phyloP scores from a whole-genome alignment of 2,797 vertebrate species.

The Parauchenoglanis ngamensis region DNA sequence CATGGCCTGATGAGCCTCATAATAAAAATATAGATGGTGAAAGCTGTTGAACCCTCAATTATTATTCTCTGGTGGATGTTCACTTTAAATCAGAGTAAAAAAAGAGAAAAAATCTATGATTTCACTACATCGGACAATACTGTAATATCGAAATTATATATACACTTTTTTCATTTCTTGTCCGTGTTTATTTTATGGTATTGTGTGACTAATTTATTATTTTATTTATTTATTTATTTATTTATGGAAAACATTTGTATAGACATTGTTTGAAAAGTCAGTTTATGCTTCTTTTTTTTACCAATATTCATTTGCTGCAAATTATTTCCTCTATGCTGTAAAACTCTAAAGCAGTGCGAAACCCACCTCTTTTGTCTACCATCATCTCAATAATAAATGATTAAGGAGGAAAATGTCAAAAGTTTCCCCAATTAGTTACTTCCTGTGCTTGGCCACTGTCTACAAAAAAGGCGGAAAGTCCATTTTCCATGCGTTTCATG shows the following conservation, averaged over 20 bases:
- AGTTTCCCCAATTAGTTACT: neutral
- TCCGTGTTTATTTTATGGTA: neutral
- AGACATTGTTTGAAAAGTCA: neutral
- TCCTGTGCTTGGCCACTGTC: conserved; percentile 8
- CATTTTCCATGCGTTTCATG: conserved; percentile 70
- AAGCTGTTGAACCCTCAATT: conserved; percentile 17
- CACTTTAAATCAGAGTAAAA: neutral
- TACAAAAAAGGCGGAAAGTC: conserved; percentile 55
- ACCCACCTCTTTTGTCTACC: neutral
- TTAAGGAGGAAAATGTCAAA: neutral
- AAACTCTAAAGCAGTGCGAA: neutral
- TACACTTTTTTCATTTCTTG: neutral
- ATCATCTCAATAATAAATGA: neutral
- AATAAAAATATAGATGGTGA: conserved; percentile 14
- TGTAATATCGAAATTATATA: neutral
- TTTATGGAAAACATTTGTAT: neutral
- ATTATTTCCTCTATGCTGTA: neutral
- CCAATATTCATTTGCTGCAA: no score
- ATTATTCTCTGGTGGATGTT: neutral
- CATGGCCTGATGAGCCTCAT: neutral
- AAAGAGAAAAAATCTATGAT: neutral
- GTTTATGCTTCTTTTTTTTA: neutral
- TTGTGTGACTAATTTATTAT: no score
- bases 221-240: no score
- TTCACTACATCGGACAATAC: neutral